Evolutionary conservation across 1,140 invertebrate genomes (phyloP).

Genomic region (Drosophila ogumai): DNA sequence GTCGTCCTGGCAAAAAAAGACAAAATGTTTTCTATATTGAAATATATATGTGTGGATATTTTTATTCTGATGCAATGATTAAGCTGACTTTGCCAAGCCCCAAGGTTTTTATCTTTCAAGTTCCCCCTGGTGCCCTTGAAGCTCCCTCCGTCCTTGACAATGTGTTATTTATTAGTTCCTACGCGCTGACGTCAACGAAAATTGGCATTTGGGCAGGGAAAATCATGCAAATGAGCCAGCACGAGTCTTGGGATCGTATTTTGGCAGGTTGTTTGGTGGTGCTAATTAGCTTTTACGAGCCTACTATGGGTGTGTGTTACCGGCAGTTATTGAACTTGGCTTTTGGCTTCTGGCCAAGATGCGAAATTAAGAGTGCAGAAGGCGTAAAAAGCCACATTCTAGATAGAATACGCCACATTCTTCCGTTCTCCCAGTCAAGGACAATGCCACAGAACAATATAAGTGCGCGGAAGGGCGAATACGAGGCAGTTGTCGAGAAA

Average conservation of each 20-base stretch:
- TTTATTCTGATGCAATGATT: slow-evolving; percentile 12
- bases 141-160: slow-evolving; percentile 2
- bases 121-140: neutral
- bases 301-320: slow-evolving; percentile 32
- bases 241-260: slow-evolving; percentile 20
- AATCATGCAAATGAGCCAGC: slow-evolving; percentile 55
- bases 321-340: slow-evolving; percentile 52
- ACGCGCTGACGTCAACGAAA: slow-evolving; percentile 59
- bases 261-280: slow-evolving; percentile 35
- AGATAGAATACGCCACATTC: slow-evolving; percentile 1
- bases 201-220: slow-evolving; percentile 20
- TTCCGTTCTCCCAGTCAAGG: slow-evolving; percentile 7
- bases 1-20: neutral
- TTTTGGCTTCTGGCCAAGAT: slow-evolving; percentile 34
- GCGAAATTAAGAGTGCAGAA: slow-evolving; percentile 11
- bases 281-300: slow-evolving; percentile 69
- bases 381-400: neutral
- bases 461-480: neutral
- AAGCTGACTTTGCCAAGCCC: slow-evolving; percentile 6
- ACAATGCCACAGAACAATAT: slow-evolving; percentile 33
- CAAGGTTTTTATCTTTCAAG: slow-evolving; percentile 12
- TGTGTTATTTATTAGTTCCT: slow-evolving; percentile 27
- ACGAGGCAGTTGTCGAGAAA: slow-evolving; percentile 14
- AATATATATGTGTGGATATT: neutral
- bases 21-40: neutral